These are phyloP conservation scores for Semnopithecus entellus DNA, from an alignment of 2,113 vertebrate genomes.

Conservation along the genomic window DNA sequence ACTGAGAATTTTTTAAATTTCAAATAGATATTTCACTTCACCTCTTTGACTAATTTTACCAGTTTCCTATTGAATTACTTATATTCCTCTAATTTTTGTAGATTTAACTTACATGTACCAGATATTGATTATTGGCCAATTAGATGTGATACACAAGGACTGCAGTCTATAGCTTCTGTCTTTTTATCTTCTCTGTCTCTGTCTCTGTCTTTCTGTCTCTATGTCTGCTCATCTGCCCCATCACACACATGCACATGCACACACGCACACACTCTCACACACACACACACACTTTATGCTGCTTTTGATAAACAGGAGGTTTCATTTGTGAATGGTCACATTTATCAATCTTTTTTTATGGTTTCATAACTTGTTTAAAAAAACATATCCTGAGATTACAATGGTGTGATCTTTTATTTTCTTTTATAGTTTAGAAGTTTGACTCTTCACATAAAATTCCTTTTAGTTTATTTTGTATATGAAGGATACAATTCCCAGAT, in stretches of 20 bases:
- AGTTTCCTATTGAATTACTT: background rate
- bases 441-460: background rate
- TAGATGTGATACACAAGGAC: background rate
- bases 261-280: background rate
- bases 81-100: background rate
- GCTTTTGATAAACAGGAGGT: background rate
- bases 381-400: background rate
- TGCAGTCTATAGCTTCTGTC: background rate
- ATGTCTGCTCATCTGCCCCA: background rate
- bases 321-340: background rate
- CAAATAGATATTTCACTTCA: background rate
- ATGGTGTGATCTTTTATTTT: background rate
- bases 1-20: background rate
- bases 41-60: background rate
- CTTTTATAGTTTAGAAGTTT: background rate
- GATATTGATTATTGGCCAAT: background rate
- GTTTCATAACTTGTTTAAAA: background rate
- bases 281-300: background rate
- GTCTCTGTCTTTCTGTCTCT: background rate
- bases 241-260: background rate
- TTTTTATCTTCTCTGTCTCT: background rate
- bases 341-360: background rate
- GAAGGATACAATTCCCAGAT: background rate
- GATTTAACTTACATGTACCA: background rate
- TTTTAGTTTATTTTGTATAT: background rate